Evolutionary conservation across 1,140 invertebrate genomes (phyloP).

Genomic region (Brachionus paranguensis): DNA sequence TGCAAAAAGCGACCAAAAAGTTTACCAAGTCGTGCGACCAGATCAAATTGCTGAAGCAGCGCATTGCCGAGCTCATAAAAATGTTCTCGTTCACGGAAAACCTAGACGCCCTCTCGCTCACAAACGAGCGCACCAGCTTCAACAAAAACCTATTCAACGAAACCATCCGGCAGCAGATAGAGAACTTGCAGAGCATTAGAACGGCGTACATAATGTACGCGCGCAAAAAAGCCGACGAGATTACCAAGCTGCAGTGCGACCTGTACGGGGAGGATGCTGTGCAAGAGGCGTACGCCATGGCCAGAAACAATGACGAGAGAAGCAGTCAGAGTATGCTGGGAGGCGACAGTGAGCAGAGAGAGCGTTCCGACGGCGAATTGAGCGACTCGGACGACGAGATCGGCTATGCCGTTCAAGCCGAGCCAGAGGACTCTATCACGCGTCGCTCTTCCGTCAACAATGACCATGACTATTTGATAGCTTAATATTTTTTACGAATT

Average conservation of each 20-base stretch:
- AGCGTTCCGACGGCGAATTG: not conserved
- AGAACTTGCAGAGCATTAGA: slow-evolving; percentile 33
- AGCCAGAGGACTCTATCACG: not conserved
- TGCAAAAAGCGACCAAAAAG: slow-evolving; percentile 30
- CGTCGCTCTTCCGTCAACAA: slow-evolving; percentile 14
- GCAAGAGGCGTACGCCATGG: not conserved
- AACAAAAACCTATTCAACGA: slow-evolving; percentile 36
- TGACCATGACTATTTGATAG: not conserved
- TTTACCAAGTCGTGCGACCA: slow-evolving; percentile 35
- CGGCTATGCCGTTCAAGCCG: not conserved
- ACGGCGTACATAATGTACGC: slow-evolving; percentile 34
- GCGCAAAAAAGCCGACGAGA: slow-evolving; percentile 30
- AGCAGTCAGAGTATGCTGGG: not conserved
- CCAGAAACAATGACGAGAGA: not conserved
- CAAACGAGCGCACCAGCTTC: not conserved
- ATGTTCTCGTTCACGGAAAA: not conserved
- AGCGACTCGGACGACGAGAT: not conserved
- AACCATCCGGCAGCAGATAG: slow-evolving; percentile 28
- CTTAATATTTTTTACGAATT: slow-evolving; percentile 18
- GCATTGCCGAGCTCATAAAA: slow-evolving; percentile 30
- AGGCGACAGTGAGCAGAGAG: not conserved
- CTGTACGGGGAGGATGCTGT: slow-evolving; percentile 31
- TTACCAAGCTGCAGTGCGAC: slow-evolving; percentile 30
- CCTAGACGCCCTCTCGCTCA: not conserved
- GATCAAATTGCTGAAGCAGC: slow-evolving; percentile 18